Conservation (phyloP, 2,888 invertebrate species). For the Dinocampus coccinellae region DNA sequence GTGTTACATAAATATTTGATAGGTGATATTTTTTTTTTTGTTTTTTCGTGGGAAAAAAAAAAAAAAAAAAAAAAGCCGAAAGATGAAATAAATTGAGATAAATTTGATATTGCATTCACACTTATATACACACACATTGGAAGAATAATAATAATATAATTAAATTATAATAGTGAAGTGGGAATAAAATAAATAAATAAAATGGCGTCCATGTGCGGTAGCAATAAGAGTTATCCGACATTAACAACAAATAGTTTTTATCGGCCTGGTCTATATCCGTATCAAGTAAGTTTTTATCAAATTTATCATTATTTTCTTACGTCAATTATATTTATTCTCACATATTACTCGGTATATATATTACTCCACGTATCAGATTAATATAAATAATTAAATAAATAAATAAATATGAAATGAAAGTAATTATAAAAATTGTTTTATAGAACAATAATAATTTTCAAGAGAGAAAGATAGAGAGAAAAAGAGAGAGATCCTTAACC, state of each 20-base stretch:
- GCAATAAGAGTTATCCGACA: slow-evolving; percentile 76
- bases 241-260: slow-evolving; percentile 75
- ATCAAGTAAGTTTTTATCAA: slow-evolving; percentile 61
- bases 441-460: slow-evolving; percentile 22
- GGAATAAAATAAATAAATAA: slow-evolving; percentile 54
- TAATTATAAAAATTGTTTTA: slow-evolving; percentile 3
- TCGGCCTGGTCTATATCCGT: slow-evolving; percentile 69
- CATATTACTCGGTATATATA: background rate
- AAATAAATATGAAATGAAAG: slow-evolving; percentile 22
- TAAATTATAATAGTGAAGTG: background rate
- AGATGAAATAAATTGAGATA: background rate
- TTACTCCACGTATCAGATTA: background rate
- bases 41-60: background rate
- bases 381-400: background rate
- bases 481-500: slow-evolving; percentile 56
- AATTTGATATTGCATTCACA: background rate
- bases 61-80: background rate
- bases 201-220: slow-evolving; percentile 77
- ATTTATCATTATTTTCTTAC: background rate
- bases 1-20: background rate
- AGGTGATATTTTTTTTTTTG: background rate
- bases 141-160: no score
- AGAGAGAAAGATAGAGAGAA: background rate
- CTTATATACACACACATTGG: no score
- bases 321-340: background rate